A percentile compares a stretch with the other conserved stretches of the same genome.
These are phyloP conservation scores for Ceyx margarethae DNA, from an alignment of 2,113 vertebrate genomes.

Conservation along the genomic window DNA sequence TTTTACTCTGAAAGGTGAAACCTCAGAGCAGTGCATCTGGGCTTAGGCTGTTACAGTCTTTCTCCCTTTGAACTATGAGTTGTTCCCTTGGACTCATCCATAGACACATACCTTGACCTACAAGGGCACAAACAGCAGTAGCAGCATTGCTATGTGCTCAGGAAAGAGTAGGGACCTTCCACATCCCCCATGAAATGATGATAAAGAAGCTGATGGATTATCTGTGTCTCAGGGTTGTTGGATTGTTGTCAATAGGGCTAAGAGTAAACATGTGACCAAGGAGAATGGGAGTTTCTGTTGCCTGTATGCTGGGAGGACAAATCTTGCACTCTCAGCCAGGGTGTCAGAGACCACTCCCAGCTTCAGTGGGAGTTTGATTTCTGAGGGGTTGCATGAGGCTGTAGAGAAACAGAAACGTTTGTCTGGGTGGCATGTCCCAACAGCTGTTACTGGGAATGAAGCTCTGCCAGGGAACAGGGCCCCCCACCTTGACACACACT, in stretches of 20 bases:
- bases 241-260: not conserved
- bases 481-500: not conserved
- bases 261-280: not conserved
- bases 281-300: not conserved
- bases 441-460: conserved; percentile 10
- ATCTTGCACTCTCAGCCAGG: not conserved
- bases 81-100: not conserved
- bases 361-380: not conserved
- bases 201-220: not conserved
- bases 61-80: not conserved
- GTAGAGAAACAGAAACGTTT: not conserved
- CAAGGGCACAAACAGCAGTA: not conserved
- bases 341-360: accelerated
- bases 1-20: not conserved
- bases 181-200: not conserved
- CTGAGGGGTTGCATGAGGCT: accelerated
- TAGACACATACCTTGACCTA: not conserved
- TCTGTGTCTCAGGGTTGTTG: not conserved
- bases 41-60: not conserved
- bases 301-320: not conserved
- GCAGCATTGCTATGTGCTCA: not conserved
- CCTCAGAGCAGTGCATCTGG: not conserved
- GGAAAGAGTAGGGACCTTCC: not conserved
- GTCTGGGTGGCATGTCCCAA: not conserved
- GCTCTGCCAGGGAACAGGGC: conserved; percentile 7